Conservation (phyloP, 1,140 invertebrate genomes). For the Drosophila sucinea region DNA sequence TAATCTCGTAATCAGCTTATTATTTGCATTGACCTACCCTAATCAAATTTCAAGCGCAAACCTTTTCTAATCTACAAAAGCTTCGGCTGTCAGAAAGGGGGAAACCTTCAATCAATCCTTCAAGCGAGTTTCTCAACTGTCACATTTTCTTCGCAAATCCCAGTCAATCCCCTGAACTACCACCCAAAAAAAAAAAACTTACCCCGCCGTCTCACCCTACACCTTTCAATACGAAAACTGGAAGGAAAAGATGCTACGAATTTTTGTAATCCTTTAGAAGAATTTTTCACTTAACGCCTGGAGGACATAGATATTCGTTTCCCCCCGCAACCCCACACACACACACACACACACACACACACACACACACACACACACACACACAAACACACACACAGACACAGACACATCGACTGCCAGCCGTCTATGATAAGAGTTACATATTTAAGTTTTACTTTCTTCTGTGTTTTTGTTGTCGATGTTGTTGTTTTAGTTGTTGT, state of each 20-base stretch:
- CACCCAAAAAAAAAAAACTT: slow-evolving; percentile 37
- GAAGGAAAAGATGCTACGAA: slow-evolving; percentile 71
- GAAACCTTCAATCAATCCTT: slow-evolving; percentile 60
- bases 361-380: too few species aligned
- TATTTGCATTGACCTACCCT: slow-evolving; percentile 69
- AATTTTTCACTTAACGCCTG: slow-evolving; percentile 77
- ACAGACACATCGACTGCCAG: slow-evolving; percentile 2
- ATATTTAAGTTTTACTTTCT: slow-evolving; percentile 78
- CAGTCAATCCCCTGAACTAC: slow-evolving; percentile 68
- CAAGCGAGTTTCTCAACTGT: slow-evolving; percentile 52
- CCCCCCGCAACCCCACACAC: not conserved
- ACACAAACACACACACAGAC: not conserved
- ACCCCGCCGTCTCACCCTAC: slow-evolving; percentile 5
- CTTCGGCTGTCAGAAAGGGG: slow-evolving; percentile 19
- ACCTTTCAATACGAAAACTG: slow-evolving; percentile 64
- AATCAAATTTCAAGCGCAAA: slow-evolving; percentile 74
- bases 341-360: too few species aligned
- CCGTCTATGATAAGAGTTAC: slow-evolving; percentile 52
- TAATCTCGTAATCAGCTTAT: slow-evolving; percentile 70
- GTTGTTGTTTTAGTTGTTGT: slow-evolving; percentile 44
- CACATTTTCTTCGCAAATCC: slow-evolving; percentile 60
- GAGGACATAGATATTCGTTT: slow-evolving; percentile 30
- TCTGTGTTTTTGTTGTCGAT: slow-evolving; percentile 47
- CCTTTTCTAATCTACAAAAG: slow-evolving; percentile 59
- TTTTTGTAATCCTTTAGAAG: slow-evolving; percentile 71